Percentiles rank a stretch among this genome's conserved stretches.
These are phyloP conservation scores for Zootoca vivipara DNA, from an alignment of 2,113 vertebrate genomes.

Conservation along the genomic window DNA sequence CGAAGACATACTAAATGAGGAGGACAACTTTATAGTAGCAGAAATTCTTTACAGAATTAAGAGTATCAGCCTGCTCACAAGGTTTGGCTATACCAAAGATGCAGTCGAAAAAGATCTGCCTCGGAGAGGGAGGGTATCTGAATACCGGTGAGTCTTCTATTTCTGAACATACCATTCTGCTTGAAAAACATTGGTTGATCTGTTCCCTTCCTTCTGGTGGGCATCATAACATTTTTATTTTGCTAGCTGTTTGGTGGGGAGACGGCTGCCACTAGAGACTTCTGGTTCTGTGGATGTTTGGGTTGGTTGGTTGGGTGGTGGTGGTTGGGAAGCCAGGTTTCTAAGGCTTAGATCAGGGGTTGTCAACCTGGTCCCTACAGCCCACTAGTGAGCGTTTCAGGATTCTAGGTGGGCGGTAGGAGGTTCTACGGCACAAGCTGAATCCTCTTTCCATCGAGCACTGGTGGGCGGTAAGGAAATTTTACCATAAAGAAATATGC, in stretches of 20 bases:
- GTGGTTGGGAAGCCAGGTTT: neutral
- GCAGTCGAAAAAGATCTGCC: constrained; percentile 51
- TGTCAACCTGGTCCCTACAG: too few species aligned
- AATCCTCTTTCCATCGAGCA: too few species aligned
- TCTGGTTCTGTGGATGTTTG: neutral
- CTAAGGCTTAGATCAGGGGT: too few species aligned
- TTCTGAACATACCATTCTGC: neutral
- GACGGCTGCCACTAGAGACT: neutral
- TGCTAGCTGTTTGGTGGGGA: neutral
- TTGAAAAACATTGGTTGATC: neutral
- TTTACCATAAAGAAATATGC: too few species aligned
- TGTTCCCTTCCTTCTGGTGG: neutral
- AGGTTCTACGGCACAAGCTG: too few species aligned
- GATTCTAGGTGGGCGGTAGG: too few species aligned
- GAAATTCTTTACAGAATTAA: constrained; percentile 74
- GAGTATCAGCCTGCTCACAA: constrained; percentile 53
- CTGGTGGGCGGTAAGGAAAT: too few species aligned
- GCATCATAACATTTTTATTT: neutral
- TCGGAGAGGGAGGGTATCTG: constrained; percentile 55
- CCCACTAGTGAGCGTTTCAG: too few species aligned
- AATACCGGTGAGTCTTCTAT: constrained; percentile 66
- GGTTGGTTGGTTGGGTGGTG: too few species aligned
- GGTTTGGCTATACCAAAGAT: constrained; percentile 58
- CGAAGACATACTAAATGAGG: constrained; percentile 47
- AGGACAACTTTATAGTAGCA: constrained; percentile 66